phyloP scores from a whole-genome alignment of 2,113 vertebrate species.

The Nothocercus nigrocapillus region DNA sequence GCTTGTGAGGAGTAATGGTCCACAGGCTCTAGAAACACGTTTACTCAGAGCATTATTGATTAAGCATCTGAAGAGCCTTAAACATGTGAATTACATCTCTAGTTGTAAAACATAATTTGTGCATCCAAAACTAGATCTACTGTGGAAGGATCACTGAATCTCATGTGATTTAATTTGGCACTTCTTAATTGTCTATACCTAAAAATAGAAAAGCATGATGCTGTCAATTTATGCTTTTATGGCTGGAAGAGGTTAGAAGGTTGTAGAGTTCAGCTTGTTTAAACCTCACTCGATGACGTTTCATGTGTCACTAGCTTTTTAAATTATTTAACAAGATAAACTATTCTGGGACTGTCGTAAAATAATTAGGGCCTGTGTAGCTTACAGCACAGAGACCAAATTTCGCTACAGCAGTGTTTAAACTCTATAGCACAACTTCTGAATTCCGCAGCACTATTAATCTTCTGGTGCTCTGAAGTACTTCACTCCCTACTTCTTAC shows the following conservation, averaged over 20 bases:
- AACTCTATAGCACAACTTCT: not conserved
- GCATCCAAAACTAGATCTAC: not conserved
- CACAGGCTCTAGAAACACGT: not conserved
- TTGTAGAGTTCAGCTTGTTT: not conserved
- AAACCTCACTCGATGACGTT: not conserved
- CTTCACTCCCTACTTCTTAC: constrained; percentile 29
- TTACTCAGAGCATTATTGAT: constrained; percentile 20
- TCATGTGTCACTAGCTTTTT: not conserved
- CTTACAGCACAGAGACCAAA: not conserved
- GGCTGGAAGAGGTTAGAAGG: not conserved
- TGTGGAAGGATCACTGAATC: not conserved
- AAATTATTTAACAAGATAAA: not conserved
- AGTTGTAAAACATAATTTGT: not conserved
- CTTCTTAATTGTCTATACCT: not conserved
- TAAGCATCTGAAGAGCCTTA: constrained; percentile 20
- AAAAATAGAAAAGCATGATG: not conserved
- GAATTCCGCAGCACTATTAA: not conserved
- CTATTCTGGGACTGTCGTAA: not conserved
- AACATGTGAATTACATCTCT: not conserved
- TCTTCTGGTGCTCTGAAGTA: constrained; percentile 31
- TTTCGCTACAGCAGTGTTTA: constrained; percentile 1
- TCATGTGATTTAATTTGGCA: not conserved
- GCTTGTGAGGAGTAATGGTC: constrained; percentile 26
- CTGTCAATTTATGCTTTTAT: not conserved
- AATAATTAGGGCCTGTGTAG: not conserved